Percentiles rank a stretch among this genome's conserved stretches.
Evolutionary conservation across 2,113 vertebrate species (phyloP).

Genomic region (Meles meles): DNA sequence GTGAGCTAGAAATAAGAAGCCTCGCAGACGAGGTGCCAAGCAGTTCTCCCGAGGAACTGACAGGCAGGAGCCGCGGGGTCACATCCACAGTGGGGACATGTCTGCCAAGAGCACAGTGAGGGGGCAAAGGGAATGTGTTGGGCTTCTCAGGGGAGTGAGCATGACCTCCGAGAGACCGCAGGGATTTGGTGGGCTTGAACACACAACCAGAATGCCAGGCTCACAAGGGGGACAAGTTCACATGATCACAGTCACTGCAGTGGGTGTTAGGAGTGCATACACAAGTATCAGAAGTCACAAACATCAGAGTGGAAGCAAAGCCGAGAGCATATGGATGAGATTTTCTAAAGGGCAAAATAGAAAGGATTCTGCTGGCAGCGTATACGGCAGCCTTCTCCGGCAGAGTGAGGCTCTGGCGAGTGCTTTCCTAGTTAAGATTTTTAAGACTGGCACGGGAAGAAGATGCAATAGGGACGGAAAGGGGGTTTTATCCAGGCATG

Average conservation of each 20-base stretch:
- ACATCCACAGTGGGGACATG: neutral
- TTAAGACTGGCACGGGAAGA: constrained; percentile 19
- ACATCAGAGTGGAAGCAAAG: constrained; percentile 38
- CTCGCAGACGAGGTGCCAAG: neutral
- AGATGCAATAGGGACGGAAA: neutral
- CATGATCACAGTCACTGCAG: neutral
- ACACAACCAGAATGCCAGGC: neutral
- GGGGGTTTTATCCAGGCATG: neutral
- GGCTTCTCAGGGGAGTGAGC: neutral
- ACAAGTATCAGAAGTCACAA: constrained; percentile 12
- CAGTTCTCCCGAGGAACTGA: constrained; percentile 17
- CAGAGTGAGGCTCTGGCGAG: constrained; percentile 15
- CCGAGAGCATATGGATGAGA: constrained; percentile 51
- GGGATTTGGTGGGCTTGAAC: neutral
- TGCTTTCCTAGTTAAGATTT: constrained; percentile 43
- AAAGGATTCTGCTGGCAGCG: constrained; percentile 48
- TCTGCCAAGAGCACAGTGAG: neutral
- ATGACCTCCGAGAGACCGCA: neutral
- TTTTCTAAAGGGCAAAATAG: constrained; percentile 31
- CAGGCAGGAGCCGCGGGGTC: neutral
- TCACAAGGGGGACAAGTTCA: neutral
- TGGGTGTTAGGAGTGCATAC: neutral
- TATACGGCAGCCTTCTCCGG: constrained; percentile 4
- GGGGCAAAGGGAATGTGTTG: neutral
- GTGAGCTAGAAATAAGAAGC: constrained; percentile 57